Evolutionary conservation across 2,113 vertebrate species (phyloP).

Genomic region (Chionodraco myersi): DNA sequence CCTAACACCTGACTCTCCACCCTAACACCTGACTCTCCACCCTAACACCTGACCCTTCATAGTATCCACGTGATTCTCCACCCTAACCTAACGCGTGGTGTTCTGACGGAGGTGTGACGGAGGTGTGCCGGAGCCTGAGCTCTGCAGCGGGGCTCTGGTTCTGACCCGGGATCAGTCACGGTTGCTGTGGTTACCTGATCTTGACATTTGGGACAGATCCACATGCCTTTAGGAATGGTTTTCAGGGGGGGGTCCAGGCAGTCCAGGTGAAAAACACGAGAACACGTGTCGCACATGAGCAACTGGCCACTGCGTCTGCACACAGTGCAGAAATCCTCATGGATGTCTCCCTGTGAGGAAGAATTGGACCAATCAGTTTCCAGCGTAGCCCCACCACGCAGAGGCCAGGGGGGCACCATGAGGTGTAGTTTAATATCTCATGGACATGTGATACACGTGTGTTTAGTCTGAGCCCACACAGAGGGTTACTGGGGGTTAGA

Average conservation of each 20-base stretch:
- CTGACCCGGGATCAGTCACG: constrained; percentile 60
- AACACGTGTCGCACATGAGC: constrained; percentile 99
- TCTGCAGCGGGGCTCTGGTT: too few relatives aligned
- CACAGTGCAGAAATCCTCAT: constrained; percentile 99
- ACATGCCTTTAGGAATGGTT: constrained; percentile 99
- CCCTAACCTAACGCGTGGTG: too few relatives aligned
- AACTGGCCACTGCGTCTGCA: constrained; percentile 99
- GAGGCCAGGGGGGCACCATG: constrained; percentile 54
- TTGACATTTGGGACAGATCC: constrained; percentile 99
- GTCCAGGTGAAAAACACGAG: constrained; percentile 99
- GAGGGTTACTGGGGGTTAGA: constrained; percentile 52
- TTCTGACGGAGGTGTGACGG: too few relatives aligned
- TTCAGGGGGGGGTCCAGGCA: constrained; percentile 99
- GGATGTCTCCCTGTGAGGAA: constrained; percentile 97
- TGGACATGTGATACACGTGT: constrained; percentile 65
- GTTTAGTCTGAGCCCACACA: constrained; percentile 50
- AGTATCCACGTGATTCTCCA: too few relatives aligned
- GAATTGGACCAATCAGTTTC: constrained; percentile 87
- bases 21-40: too few relatives aligned
- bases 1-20: too few relatives aligned
- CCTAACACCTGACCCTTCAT: too few relatives aligned
- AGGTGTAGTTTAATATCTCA: constrained; percentile 47
- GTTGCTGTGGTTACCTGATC: constrained; percentile 92
- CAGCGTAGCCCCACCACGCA: constrained; percentile 67
- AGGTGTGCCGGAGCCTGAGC: too few relatives aligned